phyloP scores from a whole-genome alignment of 2,888 invertebrate genomes.

The Caenorhabditis wallacei region DNA sequence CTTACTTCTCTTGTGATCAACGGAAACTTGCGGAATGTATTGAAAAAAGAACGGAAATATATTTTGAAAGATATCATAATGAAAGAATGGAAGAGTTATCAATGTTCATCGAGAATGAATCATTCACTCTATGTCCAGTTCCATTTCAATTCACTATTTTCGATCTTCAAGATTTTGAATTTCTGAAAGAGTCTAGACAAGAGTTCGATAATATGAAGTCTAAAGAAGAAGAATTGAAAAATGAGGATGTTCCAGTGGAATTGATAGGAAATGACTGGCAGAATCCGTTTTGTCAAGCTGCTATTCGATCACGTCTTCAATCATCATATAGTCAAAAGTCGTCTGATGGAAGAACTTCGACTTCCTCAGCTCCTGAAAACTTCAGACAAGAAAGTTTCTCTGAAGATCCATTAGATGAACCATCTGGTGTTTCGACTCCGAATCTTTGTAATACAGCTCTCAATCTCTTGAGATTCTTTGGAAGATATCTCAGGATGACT shows the following conservation, averaged over 20 bases:
- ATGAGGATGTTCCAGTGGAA: neutral
- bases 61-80: constrained; percentile 63
- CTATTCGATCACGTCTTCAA: constrained; percentile 41
- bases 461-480: constrained; percentile 79
- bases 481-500: constrained; percentile 81
- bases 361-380: constrained; percentile 19
- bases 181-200: constrained; percentile 51
- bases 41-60: constrained; percentile 70
- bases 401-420: constrained; percentile 52
- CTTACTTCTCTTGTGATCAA: constrained; percentile 72
- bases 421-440: constrained; percentile 66
- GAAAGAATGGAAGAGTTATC: constrained; percentile 80
- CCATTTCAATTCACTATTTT: constrained; percentile 80
- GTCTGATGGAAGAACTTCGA: constrained; percentile 30
- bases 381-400: constrained; percentile 38
- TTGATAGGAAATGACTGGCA: constrained; percentile 52
- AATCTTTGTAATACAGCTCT: constrained; percentile 82
- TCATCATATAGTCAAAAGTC: constrained; percentile 43
- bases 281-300: constrained; percentile 61
- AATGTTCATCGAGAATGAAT: constrained; percentile 82
- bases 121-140: constrained; percentile 81
- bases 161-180: constrained; percentile 77
- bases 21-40: constrained; percentile 70
- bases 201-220: neutral
- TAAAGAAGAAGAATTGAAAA: neutral